Conservation (phyloP, 2,888 invertebrate species). For the Allolobophora icterica region DNA sequence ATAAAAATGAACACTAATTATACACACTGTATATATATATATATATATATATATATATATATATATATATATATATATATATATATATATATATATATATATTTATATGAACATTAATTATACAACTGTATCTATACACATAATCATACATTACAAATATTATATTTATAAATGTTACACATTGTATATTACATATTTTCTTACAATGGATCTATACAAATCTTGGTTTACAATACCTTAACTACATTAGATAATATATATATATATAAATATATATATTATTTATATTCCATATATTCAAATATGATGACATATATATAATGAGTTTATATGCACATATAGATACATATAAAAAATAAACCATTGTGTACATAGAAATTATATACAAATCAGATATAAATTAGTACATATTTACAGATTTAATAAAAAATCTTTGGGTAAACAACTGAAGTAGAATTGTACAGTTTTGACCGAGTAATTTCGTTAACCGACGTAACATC, state of each 20-base stretch:
- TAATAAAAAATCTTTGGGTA: background rate
- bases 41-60: background rate
- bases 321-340: too few species aligned
- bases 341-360: background rate
- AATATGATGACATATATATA: background rate
- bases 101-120: background rate
- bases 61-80: background rate
- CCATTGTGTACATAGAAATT: background rate
- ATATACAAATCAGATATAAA: conserved; percentile 10
- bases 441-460: background rate
- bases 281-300: too few species aligned
- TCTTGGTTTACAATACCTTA: background rate
- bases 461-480: background rate
- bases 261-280: too few species aligned
- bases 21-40: too few species aligned
- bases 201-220: background rate
- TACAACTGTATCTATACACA: background rate
- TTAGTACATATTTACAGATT: background rate
- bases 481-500: background rate
- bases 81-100: background rate
- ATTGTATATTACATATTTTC: background rate
- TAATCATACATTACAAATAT: background rate
- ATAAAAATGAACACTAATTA: background rate
- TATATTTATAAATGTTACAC: background rate
- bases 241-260: background rate